Base-by-base conservation (phyloP, 2,888 invertebrate species). In the Pilophorus perplexus region DNA sequence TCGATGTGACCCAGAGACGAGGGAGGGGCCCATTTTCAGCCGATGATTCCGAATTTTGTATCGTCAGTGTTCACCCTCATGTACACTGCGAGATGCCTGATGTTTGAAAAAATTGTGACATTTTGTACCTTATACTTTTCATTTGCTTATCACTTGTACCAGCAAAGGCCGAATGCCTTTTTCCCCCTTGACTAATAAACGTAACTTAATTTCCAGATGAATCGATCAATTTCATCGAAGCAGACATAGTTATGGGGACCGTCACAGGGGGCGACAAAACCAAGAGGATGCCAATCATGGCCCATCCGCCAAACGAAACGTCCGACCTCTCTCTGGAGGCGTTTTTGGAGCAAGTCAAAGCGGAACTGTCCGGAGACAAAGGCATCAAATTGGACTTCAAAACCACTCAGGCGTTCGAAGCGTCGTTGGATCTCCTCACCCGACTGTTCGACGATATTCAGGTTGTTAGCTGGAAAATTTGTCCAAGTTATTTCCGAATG, bases 351-450 rank as follows among this genome's bases (percentile, higher is more conserved):
- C 79, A 79, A 42, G 75, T 75, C n/a, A 75, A 73, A 72, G 52
- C 38, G 38, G 4, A 1, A 5, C 14, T 18, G 8, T 3, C 38
- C 3, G 16, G 12, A 4, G 14, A 12, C 23, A 92, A 90, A 75
- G 93, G 93, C 0, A 84, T 93, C 1, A 95, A 95, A 76, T 78
- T 95, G 46, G 93, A 94, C 77, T 93, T 94, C 75, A 94, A 94
- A 77, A 82, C 83, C 1, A 85, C 86, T 44, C 87, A 87, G 48
- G 89, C 87, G 0, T 88, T 87, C 48, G 62, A 69, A 22, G 67
- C 66, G 8, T 71, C 72, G 6, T 70, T 70, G 55, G 66, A 59
- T 22, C 65, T 72, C 28, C 52, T 52, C 16, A 52, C 28, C n/a
- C 5, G 28, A 14, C 28, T 52, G 3, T 52, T 52, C 52, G 18